Base-by-base conservation (phyloP, 2,113 vertebrate genomes). In the Oncorhynchus mykiss region DNA sequence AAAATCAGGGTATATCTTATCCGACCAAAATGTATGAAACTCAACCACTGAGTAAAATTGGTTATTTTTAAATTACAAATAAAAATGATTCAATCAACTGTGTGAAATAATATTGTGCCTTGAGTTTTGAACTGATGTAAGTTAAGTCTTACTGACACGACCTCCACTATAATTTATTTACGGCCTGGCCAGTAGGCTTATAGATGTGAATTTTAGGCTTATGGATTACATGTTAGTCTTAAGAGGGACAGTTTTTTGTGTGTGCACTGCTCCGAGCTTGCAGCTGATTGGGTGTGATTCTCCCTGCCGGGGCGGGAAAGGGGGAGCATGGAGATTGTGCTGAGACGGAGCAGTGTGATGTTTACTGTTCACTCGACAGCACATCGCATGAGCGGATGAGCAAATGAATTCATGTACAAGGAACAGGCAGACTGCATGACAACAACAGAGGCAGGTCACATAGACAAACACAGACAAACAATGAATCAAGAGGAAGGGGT, bases 201-300 rank as follows among this genome's bases (percentile, higher is more conserved):
- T 22, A 62, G 13, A 22, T 62, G n/a, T 62, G 18, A 24, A 13
- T 22, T 62, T 22, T 22, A 62, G 20, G n/a, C n/a, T 22, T 62
- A 22, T 11, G n/a, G 59, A 8, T 62, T 62, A 62, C n/a, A 62
- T 22, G 5, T n/a, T 24, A 62, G n/a, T 9, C 16, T 62, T 8
- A 22, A 34, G 67, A 68, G 6, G 20, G 39, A 45, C 39, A 45
- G 9, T 9, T 62, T 34, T 66, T 20, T 67, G 27, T 11, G 22
- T 59, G 31, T 34, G n/a, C 69, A 34, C 34, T 70, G 29, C n/a
- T 39, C 6, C 20, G 16, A 34, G 16, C 31, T 48, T 31, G 54
- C 54, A 76, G 74, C 54, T 45, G 11, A 62, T 70, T 31, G 34
- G 67, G 74, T 70, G 67, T 76, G 74, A 76, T 76, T 76, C 74